These are phyloP conservation scores for Penaeus japonicus DNA, from an alignment of 1,140 invertebrate species.

Conservation along the genomic window DNA sequence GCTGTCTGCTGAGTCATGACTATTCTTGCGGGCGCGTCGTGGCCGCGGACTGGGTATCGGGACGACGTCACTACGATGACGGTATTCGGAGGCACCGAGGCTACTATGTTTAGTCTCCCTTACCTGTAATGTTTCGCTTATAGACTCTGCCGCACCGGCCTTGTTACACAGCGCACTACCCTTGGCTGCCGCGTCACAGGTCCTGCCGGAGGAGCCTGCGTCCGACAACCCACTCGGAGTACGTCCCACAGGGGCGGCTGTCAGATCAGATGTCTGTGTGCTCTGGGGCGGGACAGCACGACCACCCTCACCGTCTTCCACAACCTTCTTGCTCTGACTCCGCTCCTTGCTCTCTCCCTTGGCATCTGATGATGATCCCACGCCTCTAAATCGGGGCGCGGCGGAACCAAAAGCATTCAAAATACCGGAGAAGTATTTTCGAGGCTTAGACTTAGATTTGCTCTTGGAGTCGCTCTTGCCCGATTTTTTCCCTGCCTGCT, in stretches of 20 bases:
- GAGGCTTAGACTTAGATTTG: slow-evolving; percentile 25
- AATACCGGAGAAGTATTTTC: slow-evolving; percentile 43
- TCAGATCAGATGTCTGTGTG: too few species aligned
- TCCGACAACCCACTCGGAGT: too few species aligned
- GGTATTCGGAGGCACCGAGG: slow-evolving; percentile 14
- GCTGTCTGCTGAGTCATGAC: slow-evolving; percentile 16
- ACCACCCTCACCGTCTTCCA: too few species aligned
- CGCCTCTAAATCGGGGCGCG: slow-evolving; percentile 28
- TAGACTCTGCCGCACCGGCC: not conserved
- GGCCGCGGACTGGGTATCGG: slow-evolving; percentile 31
- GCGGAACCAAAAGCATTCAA: slow-evolving; percentile 38
- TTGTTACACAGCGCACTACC: too few species aligned
- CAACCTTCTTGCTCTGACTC: not conserved
- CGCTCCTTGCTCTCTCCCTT: not conserved
- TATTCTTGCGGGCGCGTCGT: slow-evolving; percentile 39
- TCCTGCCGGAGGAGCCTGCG: too few species aligned
- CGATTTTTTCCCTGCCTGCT: not conserved
- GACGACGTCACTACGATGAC: not conserved
- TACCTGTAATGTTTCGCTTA: slow-evolving; percentile 21
- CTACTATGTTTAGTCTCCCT: slow-evolving; percentile 25
- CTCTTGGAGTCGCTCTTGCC: slow-evolving; percentile 1
- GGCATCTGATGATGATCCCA: not conserved
- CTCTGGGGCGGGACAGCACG: too few species aligned
- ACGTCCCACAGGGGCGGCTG: too few species aligned
- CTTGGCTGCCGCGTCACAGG: too few species aligned